phyloP scores from a whole-genome alignment of 2,888 invertebrate genomes.

The Lottia gigantea region DNA sequence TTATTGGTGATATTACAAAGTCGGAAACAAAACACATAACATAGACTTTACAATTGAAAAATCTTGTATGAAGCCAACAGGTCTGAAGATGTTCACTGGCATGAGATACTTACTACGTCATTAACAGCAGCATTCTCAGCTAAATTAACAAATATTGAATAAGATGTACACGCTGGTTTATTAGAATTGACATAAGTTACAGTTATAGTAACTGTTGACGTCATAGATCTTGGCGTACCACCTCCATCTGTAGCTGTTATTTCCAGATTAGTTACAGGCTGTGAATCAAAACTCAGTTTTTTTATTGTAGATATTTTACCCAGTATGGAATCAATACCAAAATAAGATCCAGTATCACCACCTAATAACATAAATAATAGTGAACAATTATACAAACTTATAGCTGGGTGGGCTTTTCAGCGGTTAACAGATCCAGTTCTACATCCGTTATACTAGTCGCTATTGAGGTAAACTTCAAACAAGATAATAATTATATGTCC shows the following conservation, averaged over 20 bases:
- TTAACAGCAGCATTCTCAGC: slow-evolving; percentile 37
- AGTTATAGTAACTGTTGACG: slow-evolving; percentile 39
- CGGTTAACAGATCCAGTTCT: no score
- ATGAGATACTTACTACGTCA: slow-evolving; percentile 28
- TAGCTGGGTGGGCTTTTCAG: background rate
- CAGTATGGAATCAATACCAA: slow-evolving; percentile 35
- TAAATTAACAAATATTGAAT: slow-evolving; percentile 31
- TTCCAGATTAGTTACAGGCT: slow-evolving; percentile 25
- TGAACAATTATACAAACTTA: background rate
- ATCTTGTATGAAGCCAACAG: no score
- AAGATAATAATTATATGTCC: no score
- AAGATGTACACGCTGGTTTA: slow-evolving; percentile 45
- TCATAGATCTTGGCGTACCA: slow-evolving; percentile 24
- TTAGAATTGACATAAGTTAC: slow-evolving; percentile 59
- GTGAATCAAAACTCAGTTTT: slow-evolving; percentile 47
- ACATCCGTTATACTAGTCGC: no score
- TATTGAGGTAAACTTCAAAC: no score
- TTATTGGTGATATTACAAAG: no score
- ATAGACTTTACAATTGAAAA: no score
- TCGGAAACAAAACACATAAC: no score
- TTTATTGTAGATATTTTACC: slow-evolving; percentile 36
- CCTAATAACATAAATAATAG: slow-evolving; percentile 24
- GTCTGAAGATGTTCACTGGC: no score
- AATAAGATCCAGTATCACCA: slow-evolving; percentile 39
- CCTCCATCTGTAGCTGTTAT: slow-evolving; percentile 43